Percentiles rank a stretch among this genome's conserved stretches.
Evolutionary conservation across 2,888 invertebrate genomes (phyloP).

Genomic region (Orthosia cruda): DNA sequence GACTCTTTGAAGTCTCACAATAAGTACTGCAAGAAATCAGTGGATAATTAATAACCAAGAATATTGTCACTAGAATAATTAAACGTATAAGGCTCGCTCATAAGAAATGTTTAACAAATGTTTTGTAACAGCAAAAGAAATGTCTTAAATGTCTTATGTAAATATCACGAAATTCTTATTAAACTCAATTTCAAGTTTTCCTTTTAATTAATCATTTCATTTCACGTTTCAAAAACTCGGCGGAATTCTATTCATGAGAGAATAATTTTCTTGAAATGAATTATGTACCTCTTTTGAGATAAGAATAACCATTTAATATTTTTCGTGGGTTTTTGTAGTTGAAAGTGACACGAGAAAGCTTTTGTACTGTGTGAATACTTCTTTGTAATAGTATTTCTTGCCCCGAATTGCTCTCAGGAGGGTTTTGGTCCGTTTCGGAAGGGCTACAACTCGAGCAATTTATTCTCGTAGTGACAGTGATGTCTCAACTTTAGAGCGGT

Average conservation of each 20-base stretch:
- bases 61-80: too few species aligned
- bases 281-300: background rate
- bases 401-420: slow-evolving; percentile 54
- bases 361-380: slow-evolving; percentile 37
- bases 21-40: too few species aligned
- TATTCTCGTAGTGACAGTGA: slow-evolving; percentile 63
- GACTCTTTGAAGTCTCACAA: too few species aligned
- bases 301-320: slow-evolving; percentile 35
- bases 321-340: slow-evolving; percentile 10
- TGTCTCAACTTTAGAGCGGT: slow-evolving; percentile 55
- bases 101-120: background rate
- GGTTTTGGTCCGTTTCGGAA: slow-evolving; percentile 35
- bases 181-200: slow-evolving; percentile 16
- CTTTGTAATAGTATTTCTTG: slow-evolving; percentile 59
- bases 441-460: slow-evolving; percentile 60
- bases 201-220: slow-evolving; percentile 25
- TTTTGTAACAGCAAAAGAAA: background rate
- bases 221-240: slow-evolving; percentile 18
- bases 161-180: slow-evolving; percentile 9
- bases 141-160: background rate
- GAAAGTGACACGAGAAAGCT: slow-evolving; percentile 32
- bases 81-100: background rate
- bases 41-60: too few species aligned
- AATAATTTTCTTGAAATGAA: slow-evolving; percentile 23
- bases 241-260: slow-evolving; percentile 8